Percentiles rank a stretch among this genome's conserved stretches.
These are phyloP conservation scores for Bruchidius siliquastri DNA, from an alignment of 2,888 invertebrate genomes.

Conservation along the genomic window DNA sequence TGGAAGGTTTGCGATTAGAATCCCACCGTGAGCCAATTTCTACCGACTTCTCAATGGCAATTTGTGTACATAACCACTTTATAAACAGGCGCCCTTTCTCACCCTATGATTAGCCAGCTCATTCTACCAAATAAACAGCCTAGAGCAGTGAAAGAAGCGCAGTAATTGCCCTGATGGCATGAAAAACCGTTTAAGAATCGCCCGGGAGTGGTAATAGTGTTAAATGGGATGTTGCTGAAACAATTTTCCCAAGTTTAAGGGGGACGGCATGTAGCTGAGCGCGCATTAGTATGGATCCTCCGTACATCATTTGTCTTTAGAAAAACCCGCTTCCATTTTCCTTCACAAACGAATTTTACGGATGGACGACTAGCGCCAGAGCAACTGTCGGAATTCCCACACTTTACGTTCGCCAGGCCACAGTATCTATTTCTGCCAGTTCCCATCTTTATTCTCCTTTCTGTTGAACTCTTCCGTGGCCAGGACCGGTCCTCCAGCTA, in stretches of 20 bases:
- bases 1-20: no score
- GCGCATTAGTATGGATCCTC: constrained; percentile 42
- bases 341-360: constrained; percentile 51
- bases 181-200: constrained; percentile 15
- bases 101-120: neutral
- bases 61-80: no score
- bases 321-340: constrained; percentile 49
- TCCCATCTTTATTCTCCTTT: neutral
- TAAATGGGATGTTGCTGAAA: constrained; percentile 25
- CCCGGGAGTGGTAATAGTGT: constrained; percentile 19
- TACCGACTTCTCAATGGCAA: no score
- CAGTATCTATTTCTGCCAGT: neutral
- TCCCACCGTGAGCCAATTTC: no score
- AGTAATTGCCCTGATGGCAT: neutral
- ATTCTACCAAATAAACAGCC: neutral
- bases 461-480: neutral
- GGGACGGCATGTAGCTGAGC: constrained; percentile 36
- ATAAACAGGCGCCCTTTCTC: no score
- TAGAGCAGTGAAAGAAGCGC: neutral
- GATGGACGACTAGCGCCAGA: constrained; percentile 39
- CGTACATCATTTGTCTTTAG: constrained; percentile 49
- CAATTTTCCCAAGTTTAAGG: constrained; percentile 22
- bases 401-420: constrained; percentile 23
- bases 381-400: constrained; percentile 44
- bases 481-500: neutral